A percentile compares a stretch with the other conserved stretches of the same genome.
Conservation (phyloP, 2,888 invertebrate species). For the Melipona beecheii region DNA sequence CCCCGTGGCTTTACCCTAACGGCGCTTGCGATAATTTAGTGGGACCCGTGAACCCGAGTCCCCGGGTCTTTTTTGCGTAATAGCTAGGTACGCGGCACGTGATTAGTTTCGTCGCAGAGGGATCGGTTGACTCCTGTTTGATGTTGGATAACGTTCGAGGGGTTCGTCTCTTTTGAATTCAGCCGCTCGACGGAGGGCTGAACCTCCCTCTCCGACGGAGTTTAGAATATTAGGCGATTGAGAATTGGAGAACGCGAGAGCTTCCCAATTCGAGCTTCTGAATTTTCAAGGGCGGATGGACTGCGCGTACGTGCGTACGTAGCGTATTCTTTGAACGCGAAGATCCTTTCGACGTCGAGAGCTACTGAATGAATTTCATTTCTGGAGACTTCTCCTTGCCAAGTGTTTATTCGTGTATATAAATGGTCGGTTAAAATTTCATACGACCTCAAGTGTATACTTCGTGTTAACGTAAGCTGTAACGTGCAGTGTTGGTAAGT, state of each 20-base stretch:
- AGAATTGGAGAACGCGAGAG: not conserved
- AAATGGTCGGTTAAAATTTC: no score
- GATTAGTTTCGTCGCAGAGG: slow-evolving; percentile 24
- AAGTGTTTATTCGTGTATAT: no score
- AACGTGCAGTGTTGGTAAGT: no score
- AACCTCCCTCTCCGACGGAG: not conserved
- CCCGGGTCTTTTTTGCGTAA: not conserved
- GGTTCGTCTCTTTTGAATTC: slow-evolving; percentile 7
- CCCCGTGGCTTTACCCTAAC: not conserved
- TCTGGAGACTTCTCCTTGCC: no score
- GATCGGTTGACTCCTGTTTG: slow-evolving; percentile 11
- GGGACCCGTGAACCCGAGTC: not conserved
- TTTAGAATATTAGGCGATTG: not conserved
- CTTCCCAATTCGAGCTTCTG: not conserved
- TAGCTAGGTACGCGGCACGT: not conserved
- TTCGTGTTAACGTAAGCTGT: no score
- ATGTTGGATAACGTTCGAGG: slow-evolving; percentile 17
- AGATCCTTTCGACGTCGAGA: no score
- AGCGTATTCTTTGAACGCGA: not conserved
- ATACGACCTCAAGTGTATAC: no score
- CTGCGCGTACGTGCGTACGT: not conserved
- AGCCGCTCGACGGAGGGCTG: not conserved
- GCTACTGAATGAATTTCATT: no score
- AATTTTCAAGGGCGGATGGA: not conserved
- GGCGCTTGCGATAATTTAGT: slow-evolving; percentile 30